Evolutionary conservation across 2,888 invertebrate species (phyloP).

Genomic region (Euplexia lucipara): DNA sequence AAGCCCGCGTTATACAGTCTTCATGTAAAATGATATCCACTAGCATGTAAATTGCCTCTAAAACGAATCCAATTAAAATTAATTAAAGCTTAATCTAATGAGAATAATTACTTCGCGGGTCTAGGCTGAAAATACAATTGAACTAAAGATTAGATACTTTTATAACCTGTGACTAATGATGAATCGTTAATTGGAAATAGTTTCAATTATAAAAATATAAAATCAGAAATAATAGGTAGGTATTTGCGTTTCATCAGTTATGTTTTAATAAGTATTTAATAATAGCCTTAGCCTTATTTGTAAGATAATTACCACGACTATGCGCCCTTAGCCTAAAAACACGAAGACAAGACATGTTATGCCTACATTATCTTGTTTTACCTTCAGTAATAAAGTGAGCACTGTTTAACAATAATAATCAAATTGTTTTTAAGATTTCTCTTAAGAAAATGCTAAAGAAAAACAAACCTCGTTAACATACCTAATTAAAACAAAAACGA

Average conservation of each 20-base stretch:
- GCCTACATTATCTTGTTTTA: constrained; percentile 12
- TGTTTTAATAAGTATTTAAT: constrained; percentile 38
- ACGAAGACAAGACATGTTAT: constrained; percentile 33
- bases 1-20: constrained; percentile 4
- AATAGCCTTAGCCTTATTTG: constrained; percentile 52
- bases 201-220: constrained; percentile 26
- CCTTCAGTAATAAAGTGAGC: constrained; percentile 5
- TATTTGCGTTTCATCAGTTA: constrained; percentile 30
- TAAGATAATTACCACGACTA: constrained; percentile 36
- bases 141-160: constrained; percentile 18
- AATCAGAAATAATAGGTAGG: constrained; percentile 30
- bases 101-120: constrained; percentile 35
- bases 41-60: constrained; percentile 29
- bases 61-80: constrained; percentile 35
- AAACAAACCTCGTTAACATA: too few species aligned
- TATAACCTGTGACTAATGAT: constrained; percentile 22
- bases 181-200: constrained; percentile 24
- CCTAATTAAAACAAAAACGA: too few species aligned
- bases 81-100: constrained; percentile 34
- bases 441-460: too few species aligned
- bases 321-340: constrained; percentile 55
- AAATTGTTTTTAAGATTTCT: neutral
- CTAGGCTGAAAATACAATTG: constrained; percentile 46
- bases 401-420: neutral
- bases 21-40: constrained; percentile 36